These are phyloP conservation scores for Neotoxoptera formosana DNA, from an alignment of 1,140 invertebrate genomes.

Conservation along the genomic window DNA sequence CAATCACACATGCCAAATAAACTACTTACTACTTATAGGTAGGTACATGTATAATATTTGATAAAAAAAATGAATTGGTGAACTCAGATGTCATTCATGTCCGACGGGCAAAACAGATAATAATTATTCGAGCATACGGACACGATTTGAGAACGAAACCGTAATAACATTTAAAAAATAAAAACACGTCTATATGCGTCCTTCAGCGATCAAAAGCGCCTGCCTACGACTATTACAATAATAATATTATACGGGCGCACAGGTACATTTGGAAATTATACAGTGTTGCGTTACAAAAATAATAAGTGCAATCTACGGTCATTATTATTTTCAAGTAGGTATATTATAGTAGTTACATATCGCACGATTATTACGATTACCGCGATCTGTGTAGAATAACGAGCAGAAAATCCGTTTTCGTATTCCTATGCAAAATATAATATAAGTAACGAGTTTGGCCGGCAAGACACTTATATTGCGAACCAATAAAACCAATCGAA, in stretches of 20 bases:
- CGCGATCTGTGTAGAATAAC: background rate
- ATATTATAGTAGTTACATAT: too few relatives aligned
- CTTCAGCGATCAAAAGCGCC: background rate
- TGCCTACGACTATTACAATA: background rate
- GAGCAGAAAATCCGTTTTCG: background rate
- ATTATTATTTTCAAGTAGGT: background rate
- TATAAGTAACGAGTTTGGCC: background rate
- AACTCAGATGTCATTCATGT: conserved; percentile 2
- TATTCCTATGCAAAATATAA: background rate
- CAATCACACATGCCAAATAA: background rate
- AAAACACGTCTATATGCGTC: conserved; percentile 13
- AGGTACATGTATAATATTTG: background rate
- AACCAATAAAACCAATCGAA: background rate
- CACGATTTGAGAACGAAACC: background rate
- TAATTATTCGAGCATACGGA: background rate
- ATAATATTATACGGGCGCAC: too few relatives aligned
- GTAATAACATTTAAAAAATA: background rate
- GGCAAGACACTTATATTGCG: background rate
- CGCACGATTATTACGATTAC: background rate
- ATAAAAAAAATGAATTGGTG: background rate
- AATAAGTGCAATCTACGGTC: background rate
- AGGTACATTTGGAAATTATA: background rate
- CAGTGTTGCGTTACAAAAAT: background rate
- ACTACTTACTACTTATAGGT: too few relatives aligned
- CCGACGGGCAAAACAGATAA: background rate